Evolutionary conservation across 2,113 vertebrate species (phyloP), one percentile per base, ranked within the genome.

Genomic region (Triplophysa siluroides): DNA sequence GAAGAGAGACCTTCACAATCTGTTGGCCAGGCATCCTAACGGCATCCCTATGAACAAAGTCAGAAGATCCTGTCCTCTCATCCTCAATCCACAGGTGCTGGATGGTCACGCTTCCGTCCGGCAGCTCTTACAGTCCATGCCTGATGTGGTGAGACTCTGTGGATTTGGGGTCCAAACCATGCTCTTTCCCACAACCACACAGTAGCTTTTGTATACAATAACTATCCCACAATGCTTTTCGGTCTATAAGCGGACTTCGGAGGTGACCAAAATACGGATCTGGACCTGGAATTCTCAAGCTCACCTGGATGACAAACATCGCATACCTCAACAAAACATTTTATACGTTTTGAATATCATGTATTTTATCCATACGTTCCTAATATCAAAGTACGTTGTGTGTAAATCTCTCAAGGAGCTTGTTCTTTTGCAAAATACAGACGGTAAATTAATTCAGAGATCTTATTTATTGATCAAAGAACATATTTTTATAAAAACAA

Each of bases 51-150:
- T 87, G 68, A 61, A 52, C 11, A 72, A 79, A 77, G 68, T 81
- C 12, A 43, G 83, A 13, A 66, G 69, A 50, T 52, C 43, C 23
- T 87, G 86, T 14, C 78, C 76, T 9, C 64, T 79, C 1, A 75
- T 88, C 5, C 47, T 73, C 14, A 23, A 86, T 14, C 47, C 78
- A 2, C 24, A 10, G 6, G 16, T 86, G 4, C 45, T 88, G 52
- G 21, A 80, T 5, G 2, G 4, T 5, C 79, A 73, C 45, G 50
- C 75, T 1, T 88, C 84, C 9, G 76, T 79, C 54, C 86, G 79
- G 2, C 63, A 85, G 16, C 83, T 87, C 50, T 67, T 88, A 26
- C 16, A n/a, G 12, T 88, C 87, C n/a, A 69, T 88, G 41, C 67
- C 78, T 1, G 50, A 58, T 58, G 82, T 87, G 54, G 76, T 87